Conservation (phyloP, 2,797 vertebrate genomes). For the Myotis findleyi region DNA sequence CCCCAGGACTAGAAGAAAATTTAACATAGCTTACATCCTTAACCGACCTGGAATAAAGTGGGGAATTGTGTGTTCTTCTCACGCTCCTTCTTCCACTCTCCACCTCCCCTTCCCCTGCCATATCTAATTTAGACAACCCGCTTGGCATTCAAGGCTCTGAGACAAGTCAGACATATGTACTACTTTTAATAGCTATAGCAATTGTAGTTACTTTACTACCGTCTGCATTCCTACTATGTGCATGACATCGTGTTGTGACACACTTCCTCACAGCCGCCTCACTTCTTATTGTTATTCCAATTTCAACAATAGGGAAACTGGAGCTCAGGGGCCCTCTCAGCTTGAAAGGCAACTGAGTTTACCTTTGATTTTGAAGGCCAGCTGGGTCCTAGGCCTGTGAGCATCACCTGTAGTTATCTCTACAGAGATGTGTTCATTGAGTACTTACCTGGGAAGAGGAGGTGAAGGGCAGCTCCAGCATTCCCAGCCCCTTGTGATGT, state of each 20-base stretch:
- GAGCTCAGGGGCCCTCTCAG: neutral
- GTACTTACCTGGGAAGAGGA: neutral
- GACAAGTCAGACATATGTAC: neutral
- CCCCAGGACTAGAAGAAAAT: neutral
- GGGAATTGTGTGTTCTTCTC: neutral
- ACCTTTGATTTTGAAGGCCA: neutral
- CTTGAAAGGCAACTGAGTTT: neutral
- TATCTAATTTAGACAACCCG: neutral
- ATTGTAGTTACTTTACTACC: no score
- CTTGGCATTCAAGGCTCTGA: neutral
- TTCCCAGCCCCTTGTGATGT: neutral
- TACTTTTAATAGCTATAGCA: neutral
- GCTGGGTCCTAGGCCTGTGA: neutral
- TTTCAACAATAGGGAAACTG: neutral
- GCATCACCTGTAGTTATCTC: neutral
- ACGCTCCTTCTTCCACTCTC: neutral
- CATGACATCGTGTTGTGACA: neutral
- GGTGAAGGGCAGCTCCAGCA: no score
- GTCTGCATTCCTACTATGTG: neutral
- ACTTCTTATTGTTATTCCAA: neutral
- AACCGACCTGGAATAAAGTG: neutral
- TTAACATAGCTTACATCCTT: neutral
- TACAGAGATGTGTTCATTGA: neutral
- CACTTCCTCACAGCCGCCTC: neutral
- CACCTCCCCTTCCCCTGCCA: rapidly evolving